These are phyloP conservation scores for Resseliella maxima DNA, from an alignment of 2,888 invertebrate genomes.

Conservation along the genomic window DNA sequence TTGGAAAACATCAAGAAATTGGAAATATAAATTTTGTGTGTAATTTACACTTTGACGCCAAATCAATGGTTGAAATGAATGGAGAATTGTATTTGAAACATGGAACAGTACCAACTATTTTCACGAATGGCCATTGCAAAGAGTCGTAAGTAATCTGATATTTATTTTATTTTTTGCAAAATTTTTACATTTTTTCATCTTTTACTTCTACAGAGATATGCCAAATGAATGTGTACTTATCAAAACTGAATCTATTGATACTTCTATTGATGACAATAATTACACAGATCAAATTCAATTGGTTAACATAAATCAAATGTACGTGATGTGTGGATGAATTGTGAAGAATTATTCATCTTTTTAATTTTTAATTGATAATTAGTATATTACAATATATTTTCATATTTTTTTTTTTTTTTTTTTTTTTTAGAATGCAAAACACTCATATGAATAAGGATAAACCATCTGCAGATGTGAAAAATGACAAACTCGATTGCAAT, in stretches of 20 bases:
- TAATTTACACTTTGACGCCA: background rate
- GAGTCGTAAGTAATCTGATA: too few relatives aligned
- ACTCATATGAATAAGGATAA: background rate
- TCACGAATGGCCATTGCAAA: background rate
- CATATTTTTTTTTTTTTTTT: too few relatives aligned
- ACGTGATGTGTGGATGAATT: background rate
- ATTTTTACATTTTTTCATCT: too few relatives aligned
- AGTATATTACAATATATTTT: too few relatives aligned
- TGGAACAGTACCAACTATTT: background rate
- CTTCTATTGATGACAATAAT: background rate
- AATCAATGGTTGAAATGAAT: background rate
- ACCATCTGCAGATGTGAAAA: background rate
- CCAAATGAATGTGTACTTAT: background rate
- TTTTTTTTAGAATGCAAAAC: background rate
- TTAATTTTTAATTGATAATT: too few relatives aligned
- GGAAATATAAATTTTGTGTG: background rate
- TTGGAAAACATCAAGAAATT: background rate
- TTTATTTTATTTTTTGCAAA: too few relatives aligned
- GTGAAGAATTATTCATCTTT: too few relatives aligned
- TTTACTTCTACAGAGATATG: background rate
- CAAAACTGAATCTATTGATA: background rate
- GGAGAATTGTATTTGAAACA: background rate
- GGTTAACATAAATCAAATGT: background rate
- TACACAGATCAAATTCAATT: background rate
- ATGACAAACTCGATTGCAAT: background rate